phyloP scores from a whole-genome alignment of 2,888 invertebrate genomes.

The Ferrisia virgata region DNA sequence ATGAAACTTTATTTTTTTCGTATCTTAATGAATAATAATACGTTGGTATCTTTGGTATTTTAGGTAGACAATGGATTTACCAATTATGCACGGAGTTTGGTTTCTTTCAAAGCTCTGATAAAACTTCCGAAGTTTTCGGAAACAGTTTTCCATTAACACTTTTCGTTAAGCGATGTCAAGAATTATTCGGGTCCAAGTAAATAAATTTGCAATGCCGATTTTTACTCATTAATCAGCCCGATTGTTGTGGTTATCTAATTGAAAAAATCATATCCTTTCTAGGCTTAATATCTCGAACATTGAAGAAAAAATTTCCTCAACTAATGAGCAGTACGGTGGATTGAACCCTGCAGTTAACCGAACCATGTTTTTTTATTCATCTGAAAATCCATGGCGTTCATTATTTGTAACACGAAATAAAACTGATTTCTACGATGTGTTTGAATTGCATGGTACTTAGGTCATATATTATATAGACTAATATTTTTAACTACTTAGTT shows the following conservation, averaged over 20 bases:
- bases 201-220: no score
- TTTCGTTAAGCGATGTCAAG: slow-evolving; percentile 76
- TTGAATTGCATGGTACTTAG: background rate
- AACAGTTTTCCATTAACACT: slow-evolving; percentile 72
- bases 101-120: slow-evolving; percentile 85
- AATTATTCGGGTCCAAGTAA: slow-evolving; percentile 68
- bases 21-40: no score
- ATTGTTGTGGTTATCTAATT: background rate
- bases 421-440: background rate
- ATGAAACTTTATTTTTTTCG: background rate
- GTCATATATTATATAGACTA: background rate
- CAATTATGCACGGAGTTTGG: slow-evolving; percentile 97
- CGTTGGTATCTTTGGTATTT: slow-evolving; percentile 35
- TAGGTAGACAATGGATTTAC: slow-evolving; percentile 85
- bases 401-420: slow-evolving; percentile 53
- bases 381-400: slow-evolving; percentile 85
- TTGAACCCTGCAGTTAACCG: slow-evolving; percentile 66
- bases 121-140: slow-evolving; percentile 65
- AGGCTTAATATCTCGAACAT: background rate
- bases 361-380: slow-evolving; percentile 82
- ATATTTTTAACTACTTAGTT: background rate
- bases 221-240: background rate
- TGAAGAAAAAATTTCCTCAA: slow-evolving; percentile 62
- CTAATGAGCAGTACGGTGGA: slow-evolving; percentile 76
- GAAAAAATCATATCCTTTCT: background rate